Conservation (phyloP, 2,797 vertebrate species). For the Centroberyx gerrardi region DNA sequence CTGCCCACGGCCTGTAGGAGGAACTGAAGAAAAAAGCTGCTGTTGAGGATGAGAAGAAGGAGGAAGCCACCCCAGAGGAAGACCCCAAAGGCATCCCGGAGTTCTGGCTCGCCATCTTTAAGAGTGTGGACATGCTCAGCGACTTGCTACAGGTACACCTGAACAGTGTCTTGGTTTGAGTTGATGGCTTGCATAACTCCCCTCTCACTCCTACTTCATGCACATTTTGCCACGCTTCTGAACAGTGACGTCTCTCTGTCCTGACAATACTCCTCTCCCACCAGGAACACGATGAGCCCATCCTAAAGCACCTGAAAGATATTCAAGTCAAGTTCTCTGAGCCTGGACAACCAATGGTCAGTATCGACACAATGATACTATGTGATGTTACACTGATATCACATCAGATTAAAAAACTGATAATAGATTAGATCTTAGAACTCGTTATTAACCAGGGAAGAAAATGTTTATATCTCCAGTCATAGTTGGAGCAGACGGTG, state of each 20-base stretch:
- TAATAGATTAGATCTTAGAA: neutral
- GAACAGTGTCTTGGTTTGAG: neutral
- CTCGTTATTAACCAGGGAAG: neutral
- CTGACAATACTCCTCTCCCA: conserved; percentile 25
- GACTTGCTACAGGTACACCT: conserved; percentile 91
- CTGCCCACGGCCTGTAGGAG: conserved; percentile 82
- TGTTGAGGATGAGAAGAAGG: conserved; percentile 92
- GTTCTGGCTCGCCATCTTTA: conserved; percentile 99
- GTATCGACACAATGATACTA: conserved; percentile 56
- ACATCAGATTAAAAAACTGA: neutral
- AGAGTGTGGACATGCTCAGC: conserved; percentile 96
- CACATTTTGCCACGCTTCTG: neutral
- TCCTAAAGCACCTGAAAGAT: conserved; percentile 96
- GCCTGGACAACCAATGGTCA: conserved; percentile 94
- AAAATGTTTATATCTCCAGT: neutral
- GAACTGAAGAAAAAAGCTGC: conserved; percentile 93
- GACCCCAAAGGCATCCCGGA: conserved; percentile 95
- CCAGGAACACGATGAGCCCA: conserved; percentile 96
- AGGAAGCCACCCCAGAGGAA: conserved; percentile 83
- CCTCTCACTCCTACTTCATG: neutral
- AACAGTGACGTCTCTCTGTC: neutral
- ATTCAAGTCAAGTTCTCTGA: conserved; percentile 97
- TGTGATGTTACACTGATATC: neutral
- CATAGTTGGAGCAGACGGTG: too few relatives aligned
- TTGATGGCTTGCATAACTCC: neutral